Evolutionary conservation across 2,797 vertebrate genomes (phyloP).

Genomic region (Meda fulgida): DNA sequence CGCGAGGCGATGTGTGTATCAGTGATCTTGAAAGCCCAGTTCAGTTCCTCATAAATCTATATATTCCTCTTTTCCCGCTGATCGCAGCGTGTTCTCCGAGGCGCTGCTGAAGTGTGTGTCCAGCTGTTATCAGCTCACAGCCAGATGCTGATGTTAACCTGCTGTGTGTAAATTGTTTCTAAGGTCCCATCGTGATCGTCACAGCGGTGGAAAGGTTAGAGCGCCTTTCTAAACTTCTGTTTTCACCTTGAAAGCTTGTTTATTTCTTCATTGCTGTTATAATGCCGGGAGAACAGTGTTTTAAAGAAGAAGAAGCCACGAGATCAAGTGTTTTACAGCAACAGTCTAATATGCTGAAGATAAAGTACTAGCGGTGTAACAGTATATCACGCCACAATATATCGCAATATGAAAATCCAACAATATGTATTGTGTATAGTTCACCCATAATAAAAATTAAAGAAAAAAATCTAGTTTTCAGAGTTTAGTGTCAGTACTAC

Average conservation of each 20-base stretch:
- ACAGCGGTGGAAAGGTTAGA: not conserved
- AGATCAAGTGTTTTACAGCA: not conserved
- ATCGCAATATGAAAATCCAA: no score
- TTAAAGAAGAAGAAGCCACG: not conserved
- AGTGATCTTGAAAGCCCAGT: no score
- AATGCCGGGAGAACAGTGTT: not conserved
- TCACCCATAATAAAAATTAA: no score
- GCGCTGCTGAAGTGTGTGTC: not conserved
- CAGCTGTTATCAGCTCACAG: not conserved
- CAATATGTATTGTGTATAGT: no score
- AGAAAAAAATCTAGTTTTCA: no score
- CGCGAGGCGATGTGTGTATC: not conserved
- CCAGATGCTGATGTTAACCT: conserved; percentile 13
- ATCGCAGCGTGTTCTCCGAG: no score
- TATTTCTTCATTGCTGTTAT: not conserved
- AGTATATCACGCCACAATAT: no score
- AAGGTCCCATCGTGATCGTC: not conserved
- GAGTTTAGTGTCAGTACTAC: no score
- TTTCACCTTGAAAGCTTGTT: conserved; percentile 1
- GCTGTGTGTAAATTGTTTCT: conserved; percentile 32
- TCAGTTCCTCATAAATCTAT: no score
- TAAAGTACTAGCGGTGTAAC: no score
- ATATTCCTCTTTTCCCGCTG: no score
- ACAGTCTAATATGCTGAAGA: no score
- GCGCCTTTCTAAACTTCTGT: not conserved